Base-by-base conservation (phyloP, 2,113 vertebrate species). In the Regulus satrapa region DNA sequence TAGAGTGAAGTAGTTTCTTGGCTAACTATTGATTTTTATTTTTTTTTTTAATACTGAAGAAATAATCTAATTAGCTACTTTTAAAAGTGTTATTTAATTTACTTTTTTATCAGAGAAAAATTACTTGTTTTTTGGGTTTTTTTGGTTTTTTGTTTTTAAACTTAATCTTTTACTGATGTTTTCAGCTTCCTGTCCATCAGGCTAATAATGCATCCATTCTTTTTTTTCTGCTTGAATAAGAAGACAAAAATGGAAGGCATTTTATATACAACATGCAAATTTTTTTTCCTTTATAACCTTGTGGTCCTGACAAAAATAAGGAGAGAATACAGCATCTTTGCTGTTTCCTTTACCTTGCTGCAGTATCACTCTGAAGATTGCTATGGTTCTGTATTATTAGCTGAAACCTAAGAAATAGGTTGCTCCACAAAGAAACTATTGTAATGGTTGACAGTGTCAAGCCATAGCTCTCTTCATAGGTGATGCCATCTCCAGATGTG, bases 291-390 rank as follows among this genome's bases (percentile, higher is more conserved):
- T 10, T 52, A 28, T 20, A 54, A 86, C 36, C 21, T 28, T 36
- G 17, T 59, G 18, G 49, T 90, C 16, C 34, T 90, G 54, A 55
- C 9, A 45, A 93, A 86, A 51, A 5, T 54, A 49, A 66, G 55
- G 34, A 32, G 31, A 62, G 23, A 84, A 55, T 45, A 74, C 10
- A 55, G 12, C 0, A 0, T 69, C 21, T 79, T 56, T 14, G 2
- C 38, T 66, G 21, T 54, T 84, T 68, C 45, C n/a, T 69, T 81
- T 61, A 61, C 54, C 29, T 69, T 19, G 1, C 41, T 46, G 26
- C 21, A 25, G 10, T 15, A 18, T 32, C 25, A 25, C 1, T 4
- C 12, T 58, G 62, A 82, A 72, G 49, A 26, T 66, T 62, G 66
- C 5, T 31, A 3, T 2, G 2, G 32, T 24, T 91, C 38, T 49